Evolutionary conservation across 2,797 vertebrate species (phyloP).

Genomic region (Neopelma chrysocephalum): DNA sequence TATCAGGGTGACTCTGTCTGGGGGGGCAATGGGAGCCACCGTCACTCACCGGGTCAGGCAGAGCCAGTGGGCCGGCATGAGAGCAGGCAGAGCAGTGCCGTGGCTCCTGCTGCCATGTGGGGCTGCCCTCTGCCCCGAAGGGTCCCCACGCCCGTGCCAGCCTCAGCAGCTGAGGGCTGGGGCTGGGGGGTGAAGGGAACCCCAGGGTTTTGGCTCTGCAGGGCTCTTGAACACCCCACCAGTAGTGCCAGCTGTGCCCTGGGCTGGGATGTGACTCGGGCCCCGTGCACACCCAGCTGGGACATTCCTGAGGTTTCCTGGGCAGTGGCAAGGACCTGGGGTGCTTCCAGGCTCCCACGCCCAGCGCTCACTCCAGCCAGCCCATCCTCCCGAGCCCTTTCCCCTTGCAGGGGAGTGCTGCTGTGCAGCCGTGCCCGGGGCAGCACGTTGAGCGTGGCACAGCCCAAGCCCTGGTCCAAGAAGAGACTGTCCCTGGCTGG

Average conservation of each 20-base stretch:
- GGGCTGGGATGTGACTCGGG: neutral
- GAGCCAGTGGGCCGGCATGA: neutral
- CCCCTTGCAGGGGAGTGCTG: neutral
- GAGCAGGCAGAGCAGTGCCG: neutral
- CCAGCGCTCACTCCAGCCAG: neutral
- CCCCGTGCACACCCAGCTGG: neutral
- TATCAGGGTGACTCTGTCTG: neutral
- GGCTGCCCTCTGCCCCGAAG: neutral
- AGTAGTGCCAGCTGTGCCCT: rapidly evolving
- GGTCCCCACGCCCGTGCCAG: rapidly evolving
- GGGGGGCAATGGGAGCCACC: rapidly evolving
- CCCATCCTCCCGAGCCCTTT: neutral
- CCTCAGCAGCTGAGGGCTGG: rapidly evolving
- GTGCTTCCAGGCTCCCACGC: neutral
- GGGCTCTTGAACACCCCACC: rapidly evolving
- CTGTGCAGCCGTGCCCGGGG: neutral
- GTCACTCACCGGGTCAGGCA: neutral
- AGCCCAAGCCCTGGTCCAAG: neutral
- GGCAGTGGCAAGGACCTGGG: neutral
- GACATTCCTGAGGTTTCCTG: slow-evolving; percentile 63
- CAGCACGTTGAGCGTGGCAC: neutral
- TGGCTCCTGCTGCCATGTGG: neutral
- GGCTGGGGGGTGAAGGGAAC: neutral
- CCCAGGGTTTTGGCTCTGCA: rapidly evolving
- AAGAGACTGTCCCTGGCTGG: neutral